Evolutionary conservation across 2,888 invertebrate species (phyloP).

Genomic region (Himalopsyche anomala): DNA sequence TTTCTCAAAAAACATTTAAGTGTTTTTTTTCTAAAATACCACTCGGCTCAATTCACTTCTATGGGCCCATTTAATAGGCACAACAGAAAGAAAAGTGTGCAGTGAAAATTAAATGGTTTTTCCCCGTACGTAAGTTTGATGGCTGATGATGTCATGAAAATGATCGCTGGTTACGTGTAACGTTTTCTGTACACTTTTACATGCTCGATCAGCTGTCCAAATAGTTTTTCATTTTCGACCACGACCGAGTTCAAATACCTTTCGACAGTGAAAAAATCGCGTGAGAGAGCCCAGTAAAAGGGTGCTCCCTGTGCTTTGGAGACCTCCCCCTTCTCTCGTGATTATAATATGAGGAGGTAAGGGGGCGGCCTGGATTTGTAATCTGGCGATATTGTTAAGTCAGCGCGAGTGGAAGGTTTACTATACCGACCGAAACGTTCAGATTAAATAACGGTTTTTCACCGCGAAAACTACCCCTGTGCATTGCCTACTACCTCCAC

Average conservation of each 20-base stretch:
- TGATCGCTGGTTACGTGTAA: no score
- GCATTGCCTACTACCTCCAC: no score
- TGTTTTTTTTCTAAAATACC: no score
- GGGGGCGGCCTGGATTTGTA: neutral
- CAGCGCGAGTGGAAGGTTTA: slow-evolving; percentile 16
- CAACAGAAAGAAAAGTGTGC: no score
- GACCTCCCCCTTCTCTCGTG: neutral
- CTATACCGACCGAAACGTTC: slow-evolving; percentile 40
- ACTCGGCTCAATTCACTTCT: no score
- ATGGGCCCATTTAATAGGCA: no score
- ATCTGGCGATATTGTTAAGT: slow-evolving; percentile 44
- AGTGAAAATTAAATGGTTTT: no score
- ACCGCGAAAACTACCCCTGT: neutral
- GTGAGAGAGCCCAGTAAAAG: slow-evolving; percentile 45
- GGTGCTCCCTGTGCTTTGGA: neutral
- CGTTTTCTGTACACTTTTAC: no score
- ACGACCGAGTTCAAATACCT: slow-evolving; percentile 53
- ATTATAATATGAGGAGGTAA: neutral
- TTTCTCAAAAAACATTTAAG: no score
- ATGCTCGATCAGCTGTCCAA: neutral
- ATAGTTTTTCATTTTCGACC: slow-evolving; percentile 2
- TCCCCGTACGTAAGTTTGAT: no score
- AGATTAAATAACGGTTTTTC: slow-evolving; percentile 34
- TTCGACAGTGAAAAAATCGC: slow-evolving; percentile 56
- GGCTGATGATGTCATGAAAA: no score